These are phyloP conservation scores for Orthosia cruda DNA, from an alignment of 2,888 invertebrate genomes.

Conservation along the genomic window DNA sequence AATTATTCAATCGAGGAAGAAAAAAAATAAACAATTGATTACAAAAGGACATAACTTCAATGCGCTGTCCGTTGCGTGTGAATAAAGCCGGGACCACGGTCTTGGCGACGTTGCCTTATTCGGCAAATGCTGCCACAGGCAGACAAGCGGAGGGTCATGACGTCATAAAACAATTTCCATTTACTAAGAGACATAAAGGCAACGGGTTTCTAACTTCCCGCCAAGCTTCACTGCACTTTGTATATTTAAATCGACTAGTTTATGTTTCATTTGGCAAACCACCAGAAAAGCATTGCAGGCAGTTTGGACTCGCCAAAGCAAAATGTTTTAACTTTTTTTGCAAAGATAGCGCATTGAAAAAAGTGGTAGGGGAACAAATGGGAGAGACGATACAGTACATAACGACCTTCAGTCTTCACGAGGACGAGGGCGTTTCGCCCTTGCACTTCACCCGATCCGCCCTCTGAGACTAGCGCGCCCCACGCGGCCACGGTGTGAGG, in stretches of 20 bases:
- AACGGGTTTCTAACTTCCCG: constrained; percentile 43
- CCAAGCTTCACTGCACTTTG: constrained; percentile 50
- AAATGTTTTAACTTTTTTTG: constrained; percentile 37
- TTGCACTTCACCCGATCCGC: constrained; percentile 67
- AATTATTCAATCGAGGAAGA: constrained; percentile 60
- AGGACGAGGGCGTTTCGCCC: constrained; percentile 65
- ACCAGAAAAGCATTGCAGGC: constrained; percentile 48
- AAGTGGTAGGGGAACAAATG: constrained; percentile 56
- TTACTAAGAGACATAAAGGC: constrained; percentile 40
- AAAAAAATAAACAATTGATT: constrained; percentile 42
- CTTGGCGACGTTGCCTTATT: constrained; percentile 30
- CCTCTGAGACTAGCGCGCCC: constrained; percentile 54
- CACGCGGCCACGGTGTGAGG: constrained; percentile 19
- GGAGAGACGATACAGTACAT: constrained; percentile 58
- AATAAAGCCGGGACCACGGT: constrained; percentile 28
- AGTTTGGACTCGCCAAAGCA: constrained; percentile 16
- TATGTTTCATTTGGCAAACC: constrained; percentile 64
- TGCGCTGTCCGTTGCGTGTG: constrained; percentile 31
- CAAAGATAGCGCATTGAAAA: constrained; percentile 47
- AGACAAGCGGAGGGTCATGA: constrained; percentile 43
- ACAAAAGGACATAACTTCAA: constrained; percentile 54
- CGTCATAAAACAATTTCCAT: constrained; percentile 49
- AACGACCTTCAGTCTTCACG: constrained; percentile 70
- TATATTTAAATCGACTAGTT: constrained; percentile 58
- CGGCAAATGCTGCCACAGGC: constrained; percentile 39